Base-by-base conservation (phyloP, 2,113 vertebrate species). In the Aleadryas rufinucha region DNA sequence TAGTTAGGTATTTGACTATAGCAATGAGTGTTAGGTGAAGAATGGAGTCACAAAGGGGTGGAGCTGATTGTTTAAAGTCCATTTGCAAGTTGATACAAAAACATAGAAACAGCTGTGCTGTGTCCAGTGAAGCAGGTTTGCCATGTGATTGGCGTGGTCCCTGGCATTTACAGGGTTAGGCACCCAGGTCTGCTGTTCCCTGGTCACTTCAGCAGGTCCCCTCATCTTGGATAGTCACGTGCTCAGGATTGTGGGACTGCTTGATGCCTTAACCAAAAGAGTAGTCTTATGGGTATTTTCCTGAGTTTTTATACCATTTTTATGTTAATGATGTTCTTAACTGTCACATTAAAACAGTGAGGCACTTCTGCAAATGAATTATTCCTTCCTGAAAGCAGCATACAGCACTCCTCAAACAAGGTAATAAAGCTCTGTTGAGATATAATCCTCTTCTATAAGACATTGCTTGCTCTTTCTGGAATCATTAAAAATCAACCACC, bases 401-500 rank as follows among this genome's bases (percentile, higher is more conserved):
- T 20, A 49, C 35, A 96, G 28, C 13, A 21, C 31, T 44, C 69
- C 81, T 86, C 60, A 89, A 68, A 81, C 35, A 80, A 49, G 52
- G 31, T 31, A 74, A 74, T 92, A 95, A 96, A 92, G 57, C 54
- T 86, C 45, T 83, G 22, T 76, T 74, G 91, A 74, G 47, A 53
- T 81, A 70, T 96, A 75, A 94, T 95, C 89, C 56, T 95, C 31
- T 82, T 66, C 66, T 50, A 16, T 70, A 68, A 68, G 91, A 78
- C 77, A 49, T 70, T 76, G 33, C 68, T 93, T 96, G 75, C 71
- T 81, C 61, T 90, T 84, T 87, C 78, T 80, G 44, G 57, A 91
- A 72, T 87, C 84, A 81, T 95, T 97, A 94, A 69, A 94, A 95
- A 93, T 96, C 83, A 85, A 41, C 87, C 72, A 95, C 45, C 77